Conservation (phyloP, 2,888 invertebrate genomes). For the Perizoma flavofasciatum region DNA sequence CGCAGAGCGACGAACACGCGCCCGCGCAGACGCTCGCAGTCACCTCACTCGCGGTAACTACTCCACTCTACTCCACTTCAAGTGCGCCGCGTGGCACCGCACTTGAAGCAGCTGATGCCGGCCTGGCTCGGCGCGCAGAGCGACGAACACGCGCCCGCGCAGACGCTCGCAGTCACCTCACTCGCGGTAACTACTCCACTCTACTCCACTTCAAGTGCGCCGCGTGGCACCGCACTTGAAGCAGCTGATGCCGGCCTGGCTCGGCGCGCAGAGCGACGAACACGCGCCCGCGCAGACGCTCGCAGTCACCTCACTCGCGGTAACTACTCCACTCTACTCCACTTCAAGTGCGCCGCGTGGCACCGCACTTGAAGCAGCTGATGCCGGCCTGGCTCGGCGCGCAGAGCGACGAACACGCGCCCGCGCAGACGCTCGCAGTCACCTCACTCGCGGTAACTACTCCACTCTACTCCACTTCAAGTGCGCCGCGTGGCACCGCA, state of each 20-base stretch:
- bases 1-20: slow-evolving; percentile 93
- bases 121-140: slow-evolving; percentile 93
- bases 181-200: slow-evolving; percentile 41
- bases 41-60: slow-evolving; percentile 46
- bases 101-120: slow-evolving; percentile 85
- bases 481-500: no score
- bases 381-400: slow-evolving; percentile 94
- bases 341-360: no score
- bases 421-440: slow-evolving; percentile 78
- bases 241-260: slow-evolving; percentile 92
- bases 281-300: slow-evolving; percentile 88
- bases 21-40: slow-evolving; percentile 83
- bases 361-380: slow-evolving; percentile 82
- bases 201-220: no score
- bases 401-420: slow-evolving; percentile 93
- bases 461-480: no score
- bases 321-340: slow-evolving; percentile 27
- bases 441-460: slow-evolving; percentile 47
- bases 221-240: no score
- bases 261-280: slow-evolving; percentile 92
- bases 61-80: no score
- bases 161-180: slow-evolving; percentile 45
- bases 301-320: slow-evolving; percentile 48
- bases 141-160: slow-evolving; percentile 93
- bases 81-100: no score